A percentile compares a stretch with the other conserved stretches of the same genome.
Conservation (phyloP, 2,888 invertebrate genomes). For the Itoplectis maculator region DNA sequence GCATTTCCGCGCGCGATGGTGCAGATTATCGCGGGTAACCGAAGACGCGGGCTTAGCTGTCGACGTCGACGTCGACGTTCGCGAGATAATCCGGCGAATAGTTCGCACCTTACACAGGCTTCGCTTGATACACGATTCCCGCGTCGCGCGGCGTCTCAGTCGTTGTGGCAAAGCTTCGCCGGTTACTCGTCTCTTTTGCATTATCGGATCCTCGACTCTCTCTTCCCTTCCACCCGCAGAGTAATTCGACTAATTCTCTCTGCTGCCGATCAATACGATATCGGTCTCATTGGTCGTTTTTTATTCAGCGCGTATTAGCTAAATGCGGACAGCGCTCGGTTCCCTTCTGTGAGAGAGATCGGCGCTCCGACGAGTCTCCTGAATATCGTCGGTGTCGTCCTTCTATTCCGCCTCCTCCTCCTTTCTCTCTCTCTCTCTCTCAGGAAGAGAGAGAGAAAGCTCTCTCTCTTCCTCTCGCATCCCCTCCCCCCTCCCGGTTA, state of each 20-base stretch:
- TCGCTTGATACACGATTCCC: slow-evolving; percentile 3
- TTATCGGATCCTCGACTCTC: background rate
- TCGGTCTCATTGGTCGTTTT: slow-evolving; percentile 6
- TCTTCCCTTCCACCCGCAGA: too few relatives aligned
- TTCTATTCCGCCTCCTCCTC: slow-evolving; percentile 43
- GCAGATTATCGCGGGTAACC: slow-evolving; percentile 32
- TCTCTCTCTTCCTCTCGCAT: slow-evolving; percentile 39
- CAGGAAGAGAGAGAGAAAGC: too few relatives aligned
- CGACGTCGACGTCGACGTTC: background rate
- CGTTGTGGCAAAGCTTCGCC: too few relatives aligned
- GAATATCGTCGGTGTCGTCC: slow-evolving; percentile 53
- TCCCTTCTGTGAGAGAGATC: slow-evolving; percentile 45
- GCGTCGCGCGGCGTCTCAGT: background rate
- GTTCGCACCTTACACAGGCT: slow-evolving; percentile 37
- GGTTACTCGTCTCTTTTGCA: background rate
- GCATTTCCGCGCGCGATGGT: background rate
- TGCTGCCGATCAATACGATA: background rate
- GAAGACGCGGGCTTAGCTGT: slow-evolving; percentile 4
- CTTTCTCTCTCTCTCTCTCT: slow-evolving; percentile 22
- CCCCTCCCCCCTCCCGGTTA: slow-evolving; percentile 61
- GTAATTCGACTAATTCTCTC: slow-evolving; percentile 6
- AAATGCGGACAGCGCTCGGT: slow-evolving; percentile 39
- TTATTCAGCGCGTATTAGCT: slow-evolving; percentile 51
- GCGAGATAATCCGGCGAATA: slow-evolving; percentile 38
- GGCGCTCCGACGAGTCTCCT: slow-evolving; percentile 48